Percentiles rank a stretch among this genome's conserved stretches.
phyloP scores from a whole-genome alignment of 2,797 vertebrate genomes.

The Orestias chungarensis region DNA sequence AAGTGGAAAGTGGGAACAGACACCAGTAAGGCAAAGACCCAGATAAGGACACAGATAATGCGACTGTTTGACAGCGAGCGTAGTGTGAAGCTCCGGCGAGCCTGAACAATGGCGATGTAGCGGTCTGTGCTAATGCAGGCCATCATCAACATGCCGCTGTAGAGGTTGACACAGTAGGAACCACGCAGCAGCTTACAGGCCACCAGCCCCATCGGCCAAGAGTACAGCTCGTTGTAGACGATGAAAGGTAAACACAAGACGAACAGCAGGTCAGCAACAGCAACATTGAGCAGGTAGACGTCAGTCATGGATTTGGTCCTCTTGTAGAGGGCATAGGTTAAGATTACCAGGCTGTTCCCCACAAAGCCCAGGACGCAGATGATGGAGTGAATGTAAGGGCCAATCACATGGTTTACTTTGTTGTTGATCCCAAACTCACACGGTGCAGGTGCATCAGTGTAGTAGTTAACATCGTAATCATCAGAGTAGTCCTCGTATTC shows the following conservation, averaged over 20 bases:
- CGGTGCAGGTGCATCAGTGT: accelerated
- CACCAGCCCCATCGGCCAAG: constrained; percentile 81
- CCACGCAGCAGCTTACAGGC: constrained; percentile 87
- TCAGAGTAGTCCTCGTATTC: background rate
- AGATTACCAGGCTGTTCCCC: constrained; percentile 88
- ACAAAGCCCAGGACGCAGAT: constrained; percentile 85
- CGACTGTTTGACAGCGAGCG: constrained; percentile 79
- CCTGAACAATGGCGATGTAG: constrained; percentile 91
- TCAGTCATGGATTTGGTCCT: constrained; percentile 90
- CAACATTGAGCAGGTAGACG: constrained; percentile 90
- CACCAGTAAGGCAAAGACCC: constrained; percentile 79
- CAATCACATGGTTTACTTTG: constrained; percentile 30
- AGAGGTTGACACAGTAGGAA: constrained; percentile 89
- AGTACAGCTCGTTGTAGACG: constrained; percentile 80
- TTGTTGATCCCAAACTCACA: constrained; percentile 21
- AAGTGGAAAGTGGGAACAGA: constrained; percentile 83
- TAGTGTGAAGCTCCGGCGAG: constrained; percentile 84
- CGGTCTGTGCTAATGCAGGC: constrained; percentile 90
- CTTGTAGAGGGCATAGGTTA: constrained; percentile 89
- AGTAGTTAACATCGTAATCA: background rate
- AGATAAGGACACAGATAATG: constrained; percentile 79
- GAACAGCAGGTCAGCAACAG: constrained; percentile 88
- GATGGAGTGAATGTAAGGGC: constrained; percentile 76
- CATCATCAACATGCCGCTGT: constrained; percentile 89
- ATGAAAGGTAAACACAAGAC: constrained; percentile 85